phyloP scores from a whole-genome alignment of 2,797 vertebrate species.

The Argyrosomus regius region DNA sequence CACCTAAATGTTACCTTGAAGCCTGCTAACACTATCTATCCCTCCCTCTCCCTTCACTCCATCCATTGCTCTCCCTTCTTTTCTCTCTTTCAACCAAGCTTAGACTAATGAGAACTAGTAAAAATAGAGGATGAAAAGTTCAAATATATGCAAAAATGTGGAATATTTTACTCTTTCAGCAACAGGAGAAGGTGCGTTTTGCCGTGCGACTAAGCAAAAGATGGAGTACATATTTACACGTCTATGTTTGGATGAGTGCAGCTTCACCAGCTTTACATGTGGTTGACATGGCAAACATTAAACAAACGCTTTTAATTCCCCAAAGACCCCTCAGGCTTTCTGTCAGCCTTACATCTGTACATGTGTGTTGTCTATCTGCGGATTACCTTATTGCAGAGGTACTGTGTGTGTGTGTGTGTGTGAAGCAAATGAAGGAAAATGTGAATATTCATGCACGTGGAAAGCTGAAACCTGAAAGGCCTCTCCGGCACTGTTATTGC shows the following conservation, averaged over 20 bases:
- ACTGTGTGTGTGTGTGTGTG: constrained; percentile 14
- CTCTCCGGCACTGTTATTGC: constrained; percentile 56
- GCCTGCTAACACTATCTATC: constrained; percentile 74
- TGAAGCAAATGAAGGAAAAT: background rate
- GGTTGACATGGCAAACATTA: constrained; percentile 58
- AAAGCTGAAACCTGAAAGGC: constrained; percentile 24
- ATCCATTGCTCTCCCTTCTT: constrained; percentile 27
- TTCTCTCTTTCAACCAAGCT: constrained; percentile 42
- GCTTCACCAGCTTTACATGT: constrained; percentile 56
- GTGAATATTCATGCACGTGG: constrained; percentile 1
- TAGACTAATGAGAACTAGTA: constrained; percentile 71
- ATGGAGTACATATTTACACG: constrained; percentile 42
- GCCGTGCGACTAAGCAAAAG: background rate
- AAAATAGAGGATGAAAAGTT: constrained; percentile 50
- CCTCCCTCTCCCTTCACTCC: constrained; percentile 42
- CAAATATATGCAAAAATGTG: constrained; percentile 30
- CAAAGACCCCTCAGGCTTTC: constrained; percentile 47
- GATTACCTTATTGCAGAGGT: constrained; percentile 23
- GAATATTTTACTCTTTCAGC: constrained; percentile 14
- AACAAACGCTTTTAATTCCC: constrained; percentile 65
- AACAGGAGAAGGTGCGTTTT: constrained; percentile 15
- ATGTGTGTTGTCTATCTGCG: constrained; percentile 23
- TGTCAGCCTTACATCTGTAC: constrained; percentile 49
- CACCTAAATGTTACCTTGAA: constrained; percentile 85
- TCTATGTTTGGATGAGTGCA: constrained; percentile 49